Evolutionary conservation across 2,888 invertebrate species (phyloP).

Genomic region (Gryllus longicercus): DNA sequence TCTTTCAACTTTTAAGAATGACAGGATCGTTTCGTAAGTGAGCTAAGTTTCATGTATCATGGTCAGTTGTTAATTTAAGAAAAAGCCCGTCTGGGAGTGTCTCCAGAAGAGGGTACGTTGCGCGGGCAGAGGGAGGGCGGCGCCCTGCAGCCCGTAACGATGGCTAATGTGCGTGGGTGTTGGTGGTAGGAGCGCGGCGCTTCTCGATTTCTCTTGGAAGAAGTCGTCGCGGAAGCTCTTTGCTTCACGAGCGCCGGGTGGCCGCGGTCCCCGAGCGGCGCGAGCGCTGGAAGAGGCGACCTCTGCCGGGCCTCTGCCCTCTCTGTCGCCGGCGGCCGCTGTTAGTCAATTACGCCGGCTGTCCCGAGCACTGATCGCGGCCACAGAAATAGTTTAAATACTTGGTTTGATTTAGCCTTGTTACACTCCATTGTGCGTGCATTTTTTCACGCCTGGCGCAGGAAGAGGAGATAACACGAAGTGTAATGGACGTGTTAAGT

Average conservation of each 20-base stretch:
- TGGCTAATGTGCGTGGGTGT: too few relatives aligned
- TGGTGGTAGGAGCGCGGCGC: too few relatives aligned
- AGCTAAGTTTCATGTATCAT: too few relatives aligned
- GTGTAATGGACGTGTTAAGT: neutral
- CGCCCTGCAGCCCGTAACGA: too few relatives aligned
- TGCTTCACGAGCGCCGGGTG: neutral
- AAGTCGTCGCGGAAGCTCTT: too few relatives aligned
- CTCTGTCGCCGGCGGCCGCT: neutral
- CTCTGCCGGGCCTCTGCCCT: constrained; percentile 2
- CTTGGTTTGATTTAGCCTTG: constrained; percentile 1
- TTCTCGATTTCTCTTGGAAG: too few relatives aligned
- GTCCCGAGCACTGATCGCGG: neutral
- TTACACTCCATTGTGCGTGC: neutral
- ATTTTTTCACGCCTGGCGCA: neutral
- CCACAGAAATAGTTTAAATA: constrained; percentile 5
- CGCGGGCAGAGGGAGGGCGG: too few relatives aligned
- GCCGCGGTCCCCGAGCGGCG: neutral
- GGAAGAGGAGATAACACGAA: neutral
- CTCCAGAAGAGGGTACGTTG: too few relatives aligned
- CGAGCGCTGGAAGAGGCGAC: neutral
- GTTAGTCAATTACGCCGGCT: neutral
- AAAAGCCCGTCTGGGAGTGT: too few relatives aligned
- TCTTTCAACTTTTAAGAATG: too few relatives aligned
- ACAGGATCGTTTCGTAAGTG: too few relatives aligned
- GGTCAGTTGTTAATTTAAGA: too few relatives aligned